phyloP scores from a whole-genome alignment of 2,888 invertebrate species.

The Eueremaeus valkanovi region DNA sequence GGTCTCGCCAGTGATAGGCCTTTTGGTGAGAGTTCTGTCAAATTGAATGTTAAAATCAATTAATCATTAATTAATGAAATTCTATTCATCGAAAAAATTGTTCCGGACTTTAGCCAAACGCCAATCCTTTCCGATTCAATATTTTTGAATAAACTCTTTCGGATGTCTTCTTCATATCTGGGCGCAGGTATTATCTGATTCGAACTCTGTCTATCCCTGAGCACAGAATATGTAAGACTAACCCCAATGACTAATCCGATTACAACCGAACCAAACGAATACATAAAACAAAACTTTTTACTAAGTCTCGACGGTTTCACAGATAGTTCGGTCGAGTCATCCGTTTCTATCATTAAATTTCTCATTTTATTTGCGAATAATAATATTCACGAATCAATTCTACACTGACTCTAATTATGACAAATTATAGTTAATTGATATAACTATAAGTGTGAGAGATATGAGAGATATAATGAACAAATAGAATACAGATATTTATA shows the following conservation, averaged over 20 bases:
- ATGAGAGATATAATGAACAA: no score
- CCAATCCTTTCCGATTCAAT: neutral
- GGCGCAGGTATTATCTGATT: neutral
- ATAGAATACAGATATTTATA: no score
- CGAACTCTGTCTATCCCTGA: neutral
- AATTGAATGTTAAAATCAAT: neutral
- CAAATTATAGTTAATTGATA: no score
- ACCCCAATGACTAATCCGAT: neutral
- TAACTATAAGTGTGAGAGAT: no score
- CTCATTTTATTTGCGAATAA: no score
- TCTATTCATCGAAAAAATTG: no score
- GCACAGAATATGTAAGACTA: neutral
- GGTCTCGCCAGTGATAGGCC: conserved; percentile 34
- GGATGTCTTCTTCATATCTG: neutral
- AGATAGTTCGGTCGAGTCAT: neutral
- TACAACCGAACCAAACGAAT: neutral
- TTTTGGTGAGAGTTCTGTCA: conserved; percentile 31
- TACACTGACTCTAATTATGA: no score
- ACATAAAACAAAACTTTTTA: neutral
- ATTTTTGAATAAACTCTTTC: neutral
- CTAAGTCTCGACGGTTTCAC: neutral
- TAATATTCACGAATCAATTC: no score
- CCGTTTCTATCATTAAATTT: neutral
- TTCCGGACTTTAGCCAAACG: neutral
- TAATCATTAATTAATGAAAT: no score